Evolutionary conservation across 2,113 vertebrate species (phyloP).

Genomic region (Oreamnos americanus): DNA sequence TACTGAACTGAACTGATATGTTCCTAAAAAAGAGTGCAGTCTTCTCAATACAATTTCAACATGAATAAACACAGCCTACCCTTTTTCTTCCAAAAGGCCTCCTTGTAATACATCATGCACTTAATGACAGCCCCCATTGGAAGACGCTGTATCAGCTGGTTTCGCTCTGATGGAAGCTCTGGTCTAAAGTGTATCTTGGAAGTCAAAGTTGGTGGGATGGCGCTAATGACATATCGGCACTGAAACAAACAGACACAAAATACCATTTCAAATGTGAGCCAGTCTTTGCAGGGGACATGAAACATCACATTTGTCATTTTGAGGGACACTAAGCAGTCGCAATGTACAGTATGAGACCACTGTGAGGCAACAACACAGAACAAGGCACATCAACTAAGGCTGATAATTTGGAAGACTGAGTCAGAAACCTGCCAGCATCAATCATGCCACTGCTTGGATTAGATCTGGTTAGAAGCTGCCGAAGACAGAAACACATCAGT

Average conservation of each 20-base stretch:
- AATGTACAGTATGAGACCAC: conserved; percentile 14
- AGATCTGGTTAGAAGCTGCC: conserved; percentile 67
- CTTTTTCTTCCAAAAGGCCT: conserved; percentile 95
- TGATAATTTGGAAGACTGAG: conserved; percentile 45
- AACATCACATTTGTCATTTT: conserved; percentile 30
- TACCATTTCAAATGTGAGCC: neutral
- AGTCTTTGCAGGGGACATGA: neutral
- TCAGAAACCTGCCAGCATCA: conserved; percentile 21
- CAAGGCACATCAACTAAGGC: conserved; percentile 30
- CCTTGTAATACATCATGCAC: conserved; percentile 97
- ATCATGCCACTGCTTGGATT: conserved; percentile 63
- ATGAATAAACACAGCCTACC: conserved; percentile 79
- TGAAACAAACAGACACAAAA: conserved; percentile 80
- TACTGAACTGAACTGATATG: neutral
- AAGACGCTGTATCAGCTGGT: conserved; percentile 93
- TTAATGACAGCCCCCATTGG: conserved; percentile 97
- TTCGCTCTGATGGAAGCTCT: conserved; percentile 90
- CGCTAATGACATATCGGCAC: conserved; percentile 91
- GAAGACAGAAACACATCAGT: conserved; percentile 17
- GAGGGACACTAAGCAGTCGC: neutral
- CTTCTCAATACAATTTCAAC: conserved; percentile 1
- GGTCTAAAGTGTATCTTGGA: conserved; percentile 94
- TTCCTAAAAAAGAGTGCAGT: neutral
- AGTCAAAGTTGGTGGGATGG: conserved; percentile 90
- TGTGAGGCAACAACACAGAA: neutral